Percentiles rank a stretch among this genome's conserved stretches.
Conservation (phyloP, 2,113 vertebrate species). For the Micronycteris hirsuta region DNA sequence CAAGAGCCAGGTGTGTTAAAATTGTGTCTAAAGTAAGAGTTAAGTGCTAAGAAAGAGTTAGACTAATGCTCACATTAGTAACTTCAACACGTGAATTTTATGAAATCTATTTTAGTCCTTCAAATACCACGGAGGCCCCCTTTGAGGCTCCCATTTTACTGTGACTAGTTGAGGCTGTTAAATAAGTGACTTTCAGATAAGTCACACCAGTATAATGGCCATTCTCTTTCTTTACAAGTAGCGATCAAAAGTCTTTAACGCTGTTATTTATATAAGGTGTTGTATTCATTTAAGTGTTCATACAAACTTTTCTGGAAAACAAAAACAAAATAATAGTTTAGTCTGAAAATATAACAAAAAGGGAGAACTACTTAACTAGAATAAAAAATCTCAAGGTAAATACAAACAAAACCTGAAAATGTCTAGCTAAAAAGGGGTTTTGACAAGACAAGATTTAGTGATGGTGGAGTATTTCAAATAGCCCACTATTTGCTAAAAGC, state of each 20-base stretch:
- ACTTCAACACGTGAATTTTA: not conserved
- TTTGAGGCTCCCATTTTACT: not conserved
- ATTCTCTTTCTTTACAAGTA: not conserved
- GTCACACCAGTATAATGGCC: not conserved
- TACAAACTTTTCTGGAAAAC: not conserved
- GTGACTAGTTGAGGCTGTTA: not conserved
- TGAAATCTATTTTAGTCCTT: slow-evolving; percentile 28
- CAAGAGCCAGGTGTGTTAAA: not conserved
- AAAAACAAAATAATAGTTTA: not conserved
- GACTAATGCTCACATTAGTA: not conserved
- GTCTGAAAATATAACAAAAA: not conserved
- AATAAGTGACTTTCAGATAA: not conserved
- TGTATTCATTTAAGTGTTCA: not conserved
- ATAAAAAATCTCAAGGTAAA: not conserved
- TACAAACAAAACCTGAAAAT: not conserved
- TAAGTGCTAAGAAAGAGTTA: not conserved
- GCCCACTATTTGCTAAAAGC: not conserved
- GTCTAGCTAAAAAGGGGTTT: not conserved
- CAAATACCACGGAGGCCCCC: not conserved
- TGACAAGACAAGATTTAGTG: not conserved
- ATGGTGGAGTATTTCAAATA: not conserved
- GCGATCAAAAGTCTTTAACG: slow-evolving; percentile 1
- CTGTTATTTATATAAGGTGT: not conserved
- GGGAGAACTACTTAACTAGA: not conserved
- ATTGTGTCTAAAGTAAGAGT: not conserved